These are phyloP conservation scores for Chelonia mydas DNA, from an alignment of 2,797 vertebrate genomes.

Conservation along the genomic window DNA sequence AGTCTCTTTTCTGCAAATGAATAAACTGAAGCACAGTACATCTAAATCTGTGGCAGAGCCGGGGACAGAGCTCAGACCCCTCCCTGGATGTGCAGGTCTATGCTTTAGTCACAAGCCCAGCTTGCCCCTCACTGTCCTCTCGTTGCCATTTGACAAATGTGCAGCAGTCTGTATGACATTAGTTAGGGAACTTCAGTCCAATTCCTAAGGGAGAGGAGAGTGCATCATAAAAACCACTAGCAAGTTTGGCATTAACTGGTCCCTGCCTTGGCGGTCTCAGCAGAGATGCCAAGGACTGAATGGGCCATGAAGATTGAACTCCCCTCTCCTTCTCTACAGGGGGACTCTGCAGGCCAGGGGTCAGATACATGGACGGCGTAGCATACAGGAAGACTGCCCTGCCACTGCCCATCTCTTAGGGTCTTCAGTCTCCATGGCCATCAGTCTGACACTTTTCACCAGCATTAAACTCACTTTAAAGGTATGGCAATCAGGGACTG, in stretches of 20 bases:
- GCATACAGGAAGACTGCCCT: not conserved
- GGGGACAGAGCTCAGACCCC: not conserved
- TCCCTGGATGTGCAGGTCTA: not conserved
- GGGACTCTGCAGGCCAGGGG: not conserved
- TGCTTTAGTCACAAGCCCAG: not conserved
- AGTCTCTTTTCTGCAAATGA: not conserved
- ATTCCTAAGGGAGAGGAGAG: fast-evolving
- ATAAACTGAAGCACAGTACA: not conserved
- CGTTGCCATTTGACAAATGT: not conserved
- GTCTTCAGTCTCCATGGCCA: not conserved
- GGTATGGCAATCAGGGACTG: fast-evolving
- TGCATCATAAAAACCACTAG: not conserved
- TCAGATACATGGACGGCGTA: fast-evolving
- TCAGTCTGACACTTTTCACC: not conserved
- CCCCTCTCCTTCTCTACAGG: not conserved
- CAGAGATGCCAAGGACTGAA: not conserved
- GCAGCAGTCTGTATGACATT: not conserved
- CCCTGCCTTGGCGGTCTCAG: not conserved
- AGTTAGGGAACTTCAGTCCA: fast-evolving
- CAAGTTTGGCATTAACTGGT: not conserved
- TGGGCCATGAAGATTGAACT: not conserved
- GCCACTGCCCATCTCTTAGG: not conserved
- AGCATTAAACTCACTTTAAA: not conserved
- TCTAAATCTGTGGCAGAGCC: not conserved
- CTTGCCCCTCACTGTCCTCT: not conserved